Evolutionary conservation across 2,797 vertebrate genomes (phyloP), one percentile per base, ranked within the genome.

Genomic region (Cynopterus sphinx): DNA sequence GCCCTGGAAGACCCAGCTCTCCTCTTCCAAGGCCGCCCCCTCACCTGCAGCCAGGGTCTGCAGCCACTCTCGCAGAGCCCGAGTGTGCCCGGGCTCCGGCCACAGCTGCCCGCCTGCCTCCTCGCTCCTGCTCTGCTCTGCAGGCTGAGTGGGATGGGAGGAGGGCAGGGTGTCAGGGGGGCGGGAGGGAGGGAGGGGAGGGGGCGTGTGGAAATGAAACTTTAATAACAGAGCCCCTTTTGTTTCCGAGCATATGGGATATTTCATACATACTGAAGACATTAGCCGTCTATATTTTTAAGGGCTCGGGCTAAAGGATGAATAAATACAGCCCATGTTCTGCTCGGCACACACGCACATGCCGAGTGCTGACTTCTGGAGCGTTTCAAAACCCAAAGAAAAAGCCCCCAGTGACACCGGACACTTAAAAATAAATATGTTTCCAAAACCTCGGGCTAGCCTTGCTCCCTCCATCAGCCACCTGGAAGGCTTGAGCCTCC

Each of bases 191-290:
- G 98, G 98, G 94, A 98, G 98, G 98, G 98, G 98, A 98, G 98
- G 97, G 97, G 98, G 98, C 98, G 98, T 97, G 98, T 98, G 98
- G 98, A 98, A 98, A 98, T 98, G 98, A 98, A 98, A 98, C 98
- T 98, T 99, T 98, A 98, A 99, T 98, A 98, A 98, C 98, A 99
- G 99, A 99, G 98, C 98, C 98, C 98, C 98, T 98, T 99, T 99
- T 99, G 98, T 99, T 99, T 98, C 98, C 84, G 97, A 97, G 98
- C 99, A 99, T 99, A 98, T 99, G 99, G 99, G 98, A 98, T 99
- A 99, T 98, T 99, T 99, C 98, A 98, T 98, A 98, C 99, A 99
- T 98, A 97, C 98, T 99, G 99, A 99, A 99, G 98, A 98, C 98
- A 99, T 99, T 99, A 99, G 98, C 98, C 98, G 98, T 98, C 98